Evolutionary conservation across 2,888 invertebrate species (phyloP), one percentile per base, ranked within the genome.

Genomic region (Portevinia maculata): DNA sequence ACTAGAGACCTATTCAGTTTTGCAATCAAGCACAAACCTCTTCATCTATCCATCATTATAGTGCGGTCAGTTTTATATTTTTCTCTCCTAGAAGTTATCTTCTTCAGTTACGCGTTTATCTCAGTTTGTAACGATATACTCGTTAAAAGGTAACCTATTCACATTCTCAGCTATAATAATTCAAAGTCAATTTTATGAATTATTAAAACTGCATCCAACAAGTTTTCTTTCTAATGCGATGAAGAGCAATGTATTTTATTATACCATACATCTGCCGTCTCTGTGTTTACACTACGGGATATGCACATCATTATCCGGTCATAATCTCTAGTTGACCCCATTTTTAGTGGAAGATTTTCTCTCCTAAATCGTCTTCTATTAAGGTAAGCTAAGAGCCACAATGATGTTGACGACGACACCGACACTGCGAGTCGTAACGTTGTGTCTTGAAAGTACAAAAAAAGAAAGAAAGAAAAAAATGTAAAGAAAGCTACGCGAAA

Each of bases 261-360:
- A 55, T 62, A 34, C 1, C 15, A 34, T 37, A 15, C 64, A 44
- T 59, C 53, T 74, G 57, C 19, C 57, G 34, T 55, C 59, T 52
- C 24, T 28, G 17, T 65, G 71, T 50, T 64, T 59, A 71, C 70
- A 48, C 48, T 64, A 50, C 41, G 65, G 73, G 53, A 53, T 62
- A 46, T 62, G 37, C 50, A 59, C 50, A 50, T 57, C 62, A 64
- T 70, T 81, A 75, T 81, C 79, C 79, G 79, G 79, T 75, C 79
- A 75, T 70, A 81, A 81, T 81, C 75, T 81, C 37, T 46, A 53
- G 62, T 75, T 74, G 79, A 81, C 75, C 79, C 52, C 79, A 46
- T 75, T 81, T 74, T 59, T 55, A 46, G 57, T 2, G 62, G 34
- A 70, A 50, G 15, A 69, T 69, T 79, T 75, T 79, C 73, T 79